Conservation (phyloP, 2,797 vertebrate species). For the Cirrhinus mrigala region DNA sequence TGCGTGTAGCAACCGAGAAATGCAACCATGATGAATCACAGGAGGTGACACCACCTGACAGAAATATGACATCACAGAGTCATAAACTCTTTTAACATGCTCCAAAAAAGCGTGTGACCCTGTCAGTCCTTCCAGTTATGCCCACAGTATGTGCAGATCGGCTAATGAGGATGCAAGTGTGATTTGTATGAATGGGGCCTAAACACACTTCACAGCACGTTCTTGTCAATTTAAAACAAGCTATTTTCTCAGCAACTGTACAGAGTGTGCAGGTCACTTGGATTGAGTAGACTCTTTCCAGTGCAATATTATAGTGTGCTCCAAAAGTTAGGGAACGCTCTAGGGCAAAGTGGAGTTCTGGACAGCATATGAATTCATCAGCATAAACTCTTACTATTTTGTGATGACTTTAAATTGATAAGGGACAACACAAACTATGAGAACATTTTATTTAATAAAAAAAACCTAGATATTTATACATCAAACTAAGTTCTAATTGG, state of each 20-base stretch:
- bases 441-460: background rate
- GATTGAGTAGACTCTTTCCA: background rate
- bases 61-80: constrained; percentile 37
- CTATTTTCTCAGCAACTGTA: background rate
- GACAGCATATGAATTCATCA: background rate
- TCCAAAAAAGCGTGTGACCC: constrained; percentile 19
- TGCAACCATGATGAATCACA: constrained; percentile 12
- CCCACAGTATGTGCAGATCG: background rate
- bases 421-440: background rate
- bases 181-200: constrained; percentile 47
- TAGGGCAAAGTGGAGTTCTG: background rate
- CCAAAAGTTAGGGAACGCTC: background rate
- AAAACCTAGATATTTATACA: background rate
- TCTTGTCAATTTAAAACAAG: constrained; percentile 28
- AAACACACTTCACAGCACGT: constrained; percentile 5
- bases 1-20: background rate
- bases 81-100: constrained; percentile 24
- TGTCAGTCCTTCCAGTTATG: constrained; percentile 14
- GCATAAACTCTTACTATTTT: background rate
- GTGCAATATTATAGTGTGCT: constrained; percentile 2
- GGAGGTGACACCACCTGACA: constrained; percentile 40
- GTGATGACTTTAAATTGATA: background rate
- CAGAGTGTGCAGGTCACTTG: background rate
- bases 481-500: background rate
- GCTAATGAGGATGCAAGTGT: background rate